Evolutionary conservation across 2,113 vertebrate genomes (phyloP), one percentile per base, ranked within the genome.

Genomic region (Lampris megalopsis): DNA sequence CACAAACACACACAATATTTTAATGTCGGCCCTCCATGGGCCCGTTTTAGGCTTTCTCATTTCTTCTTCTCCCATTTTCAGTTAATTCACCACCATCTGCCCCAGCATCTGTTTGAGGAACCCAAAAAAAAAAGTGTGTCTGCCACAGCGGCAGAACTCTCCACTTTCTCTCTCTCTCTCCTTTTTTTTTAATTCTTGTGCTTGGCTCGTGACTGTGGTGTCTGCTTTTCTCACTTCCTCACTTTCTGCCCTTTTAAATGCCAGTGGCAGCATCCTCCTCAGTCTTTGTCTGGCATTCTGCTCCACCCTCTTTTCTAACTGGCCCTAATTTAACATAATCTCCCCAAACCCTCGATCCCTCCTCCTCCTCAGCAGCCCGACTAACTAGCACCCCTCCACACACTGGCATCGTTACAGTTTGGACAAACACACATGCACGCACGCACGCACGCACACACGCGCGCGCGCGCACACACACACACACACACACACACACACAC

Each of bases 41-140:
- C 97, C 96, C 95, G 95, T 98, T 98, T 96, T 96, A 95, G 96
- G 96, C 96, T 95, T 97, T 96, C 96, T 96, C 96, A 97, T 97
- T 98, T 93, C 96, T 98, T 97, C 96, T 96, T 97, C 95, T 96
- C 96, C 96, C 96, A 97, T 99, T 97, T 98, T 98, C 97, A 97
- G 97, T 96, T 98, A 98, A 99, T 99, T 99, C 97, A 94, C 96
- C 92, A 94, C 98, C 98, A 99, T 99, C 98, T 99, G 97, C 97
- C 96, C 96, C 95, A 96, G 98, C 97, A 99, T 97, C 98, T 99
- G 98, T 97, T 97, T 93, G 92, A 94, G 87, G 91, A 94, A 88
- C 72, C 77, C 79, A 83, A 88, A 91, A 97, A 96, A 97, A 88
- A 91, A 97, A 96, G 97, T 96, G 79, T 84, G 95, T 96, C 95